Evolutionary conservation across 2,113 vertebrate species (phyloP).

Genomic region (Thunnus maccoyii): DNA sequence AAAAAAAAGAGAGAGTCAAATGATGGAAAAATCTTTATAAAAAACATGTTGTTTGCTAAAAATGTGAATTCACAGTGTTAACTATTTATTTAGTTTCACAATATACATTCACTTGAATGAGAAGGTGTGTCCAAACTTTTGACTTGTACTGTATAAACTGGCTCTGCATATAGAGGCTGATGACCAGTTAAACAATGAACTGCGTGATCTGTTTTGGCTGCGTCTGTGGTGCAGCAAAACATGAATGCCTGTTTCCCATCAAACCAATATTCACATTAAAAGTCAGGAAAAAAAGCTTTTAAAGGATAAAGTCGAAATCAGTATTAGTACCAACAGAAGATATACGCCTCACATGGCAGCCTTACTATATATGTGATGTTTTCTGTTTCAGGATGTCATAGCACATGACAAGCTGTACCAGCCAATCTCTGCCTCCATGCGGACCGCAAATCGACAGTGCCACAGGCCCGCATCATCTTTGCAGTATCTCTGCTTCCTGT

Average conservation of each 20-base stretch:
- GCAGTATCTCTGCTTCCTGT: conserved; percentile 50
- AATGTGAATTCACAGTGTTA: neutral
- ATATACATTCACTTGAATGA: too few relatives aligned
- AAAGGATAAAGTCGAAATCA: too few relatives aligned
- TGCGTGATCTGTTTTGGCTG: neutral
- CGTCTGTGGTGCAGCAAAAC: too few relatives aligned
- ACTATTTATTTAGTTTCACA: too few relatives aligned
- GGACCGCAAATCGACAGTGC: neutral
- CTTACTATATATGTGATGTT: neutral
- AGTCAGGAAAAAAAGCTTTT: too few relatives aligned
- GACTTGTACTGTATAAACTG: too few relatives aligned
- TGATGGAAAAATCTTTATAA: neutral
- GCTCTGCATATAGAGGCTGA: neutral
- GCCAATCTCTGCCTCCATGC: neutral
- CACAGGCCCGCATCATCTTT: conserved; percentile 11
- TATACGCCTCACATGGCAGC: too few relatives aligned
- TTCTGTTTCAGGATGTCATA: neutral
- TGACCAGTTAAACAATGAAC: neutral
- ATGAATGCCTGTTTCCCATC: too few relatives aligned
- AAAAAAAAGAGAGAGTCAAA: conserved; percentile 27
- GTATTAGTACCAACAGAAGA: too few relatives aligned
- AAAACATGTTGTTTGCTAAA: neutral
- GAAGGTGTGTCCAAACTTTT: too few relatives aligned
- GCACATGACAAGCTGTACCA: conserved; percentile 14
- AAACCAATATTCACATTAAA: too few relatives aligned